Base-by-base conservation (phyloP, 1,140 invertebrate genomes). In the Drosophila pectinifera region DNA sequence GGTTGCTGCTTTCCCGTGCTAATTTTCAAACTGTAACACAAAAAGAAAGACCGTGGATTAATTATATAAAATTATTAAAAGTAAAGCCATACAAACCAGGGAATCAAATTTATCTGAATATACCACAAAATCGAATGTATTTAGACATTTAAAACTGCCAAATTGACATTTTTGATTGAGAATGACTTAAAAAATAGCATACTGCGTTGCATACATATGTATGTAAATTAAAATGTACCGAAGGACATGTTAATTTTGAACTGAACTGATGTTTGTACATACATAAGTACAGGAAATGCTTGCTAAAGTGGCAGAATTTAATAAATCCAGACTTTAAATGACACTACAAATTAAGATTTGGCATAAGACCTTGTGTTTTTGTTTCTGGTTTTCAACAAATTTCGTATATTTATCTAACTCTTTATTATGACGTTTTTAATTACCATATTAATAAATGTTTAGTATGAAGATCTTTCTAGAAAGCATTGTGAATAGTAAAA, bases 1-100 rank as follows among this genome's bases (percentile, higher is more conserved):
- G 51, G 34, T 39, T 39, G 34, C 51, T 55, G 36, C 14, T 58
- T 8, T 55, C 20, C 20, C 14, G 36, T 41, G n/a, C 6, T 36
- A 22, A 10, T 41, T 22, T 28, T 42, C 5, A 42, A 42, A 14
- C 54, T 56, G 36, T 14, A 22, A 41, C 10, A 3, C n/a, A 3
- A 3, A 16, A 4, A 20, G 6, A 18, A 4, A 31, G 11, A 41
- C 7, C 13, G 16, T 5, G 7, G 13, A 3, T 34, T n/a, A 5
- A n/a, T 20, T 36, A 36, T 14, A n/a, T 36, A n/a, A 13, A 7
- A 36, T 54, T 5, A 8, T 31, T 18, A 4, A 0, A 14, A 14
- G 2, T 1, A 4, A 45, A 16, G 8, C 8, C 22, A 38, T 14
- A 48, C 48, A n/a, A 20, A 53, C 49, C 49, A 22, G 18, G 31